phyloP scores from a whole-genome alignment of 2,888 invertebrate species.

The Lycaena phlaeas region DNA sequence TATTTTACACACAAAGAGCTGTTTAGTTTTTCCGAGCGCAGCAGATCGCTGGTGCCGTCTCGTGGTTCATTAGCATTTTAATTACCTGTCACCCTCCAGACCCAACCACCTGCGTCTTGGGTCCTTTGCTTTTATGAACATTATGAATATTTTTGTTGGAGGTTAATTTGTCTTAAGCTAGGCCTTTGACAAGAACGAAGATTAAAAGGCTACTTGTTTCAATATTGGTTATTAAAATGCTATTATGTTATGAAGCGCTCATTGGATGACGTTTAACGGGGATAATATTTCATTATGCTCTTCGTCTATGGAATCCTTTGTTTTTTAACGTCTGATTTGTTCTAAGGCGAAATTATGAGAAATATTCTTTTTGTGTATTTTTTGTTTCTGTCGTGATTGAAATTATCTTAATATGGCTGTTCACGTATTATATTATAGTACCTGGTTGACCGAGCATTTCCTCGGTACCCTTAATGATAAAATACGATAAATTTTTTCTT shows the following conservation, averaged over 20 bases:
- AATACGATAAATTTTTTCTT: too few relatives aligned
- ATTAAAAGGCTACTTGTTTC: conserved; percentile 11
- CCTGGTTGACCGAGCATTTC: too few relatives aligned
- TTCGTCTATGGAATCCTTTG: too few relatives aligned
- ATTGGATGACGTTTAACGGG: too few relatives aligned
- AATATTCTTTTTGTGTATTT: too few relatives aligned
- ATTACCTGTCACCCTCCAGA: conserved; percentile 43
- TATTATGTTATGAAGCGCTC: background rate
- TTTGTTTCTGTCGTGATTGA: too few relatives aligned
- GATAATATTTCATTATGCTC: too few relatives aligned
- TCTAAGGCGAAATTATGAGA: too few relatives aligned
- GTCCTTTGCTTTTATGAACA: conserved; percentile 17
- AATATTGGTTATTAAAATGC: conserved; percentile 1
- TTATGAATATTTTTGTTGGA: conserved; percentile 18
- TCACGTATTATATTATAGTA: too few relatives aligned
- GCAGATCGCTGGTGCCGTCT: conserved; percentile 17
- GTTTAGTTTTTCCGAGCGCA: conserved; percentile 12
- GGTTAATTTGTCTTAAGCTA: conserved; percentile 18
- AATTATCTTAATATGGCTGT: too few relatives aligned
- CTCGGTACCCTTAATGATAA: too few relatives aligned
- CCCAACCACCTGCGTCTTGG: conserved; percentile 21
- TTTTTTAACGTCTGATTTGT: too few relatives aligned
- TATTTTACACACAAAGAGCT: conserved; percentile 12
- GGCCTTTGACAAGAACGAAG: conserved; percentile 15
- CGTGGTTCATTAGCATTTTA: conserved; percentile 62